Conservation (phyloP, 2,113 vertebrate species). For the Phycodurus eques region DNA sequence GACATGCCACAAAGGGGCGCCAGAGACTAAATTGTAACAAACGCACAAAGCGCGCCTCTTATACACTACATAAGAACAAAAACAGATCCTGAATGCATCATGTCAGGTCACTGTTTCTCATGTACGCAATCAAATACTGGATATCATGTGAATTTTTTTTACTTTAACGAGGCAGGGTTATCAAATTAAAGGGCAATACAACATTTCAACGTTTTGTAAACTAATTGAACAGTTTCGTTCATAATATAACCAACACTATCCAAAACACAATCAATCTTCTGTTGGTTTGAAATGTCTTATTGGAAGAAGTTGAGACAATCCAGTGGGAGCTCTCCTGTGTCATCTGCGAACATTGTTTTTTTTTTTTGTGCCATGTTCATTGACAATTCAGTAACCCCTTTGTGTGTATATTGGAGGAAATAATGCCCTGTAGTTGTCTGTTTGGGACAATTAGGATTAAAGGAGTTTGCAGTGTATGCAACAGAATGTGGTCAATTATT, state of each 20-base stretch:
- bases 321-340: neutral
- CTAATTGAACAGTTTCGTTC: neutral
- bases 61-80: neutral
- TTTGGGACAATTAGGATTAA: neutral
- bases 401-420: too few species aligned
- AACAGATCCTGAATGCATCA: neutral
- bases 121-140: neutral
- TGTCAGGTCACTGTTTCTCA: neutral
- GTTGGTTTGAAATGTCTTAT: neutral
- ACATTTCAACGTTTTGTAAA: neutral
- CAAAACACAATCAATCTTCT: neutral
- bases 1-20: slow-evolving; percentile 59
- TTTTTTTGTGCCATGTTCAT: neutral
- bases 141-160: too few species aligned
- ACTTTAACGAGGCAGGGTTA: neutral
- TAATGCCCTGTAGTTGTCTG: neutral
- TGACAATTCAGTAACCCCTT: neutral
- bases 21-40: slow-evolving; percentile 43
- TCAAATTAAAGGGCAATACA: neutral
- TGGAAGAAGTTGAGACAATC: neutral
- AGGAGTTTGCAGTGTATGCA: neutral
- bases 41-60: too few species aligned
- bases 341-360: neutral
- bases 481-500: neutral
- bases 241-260: neutral